Conservation (phyloP, 1,140 invertebrate species). For the Hylaeus anthracinus region DNA sequence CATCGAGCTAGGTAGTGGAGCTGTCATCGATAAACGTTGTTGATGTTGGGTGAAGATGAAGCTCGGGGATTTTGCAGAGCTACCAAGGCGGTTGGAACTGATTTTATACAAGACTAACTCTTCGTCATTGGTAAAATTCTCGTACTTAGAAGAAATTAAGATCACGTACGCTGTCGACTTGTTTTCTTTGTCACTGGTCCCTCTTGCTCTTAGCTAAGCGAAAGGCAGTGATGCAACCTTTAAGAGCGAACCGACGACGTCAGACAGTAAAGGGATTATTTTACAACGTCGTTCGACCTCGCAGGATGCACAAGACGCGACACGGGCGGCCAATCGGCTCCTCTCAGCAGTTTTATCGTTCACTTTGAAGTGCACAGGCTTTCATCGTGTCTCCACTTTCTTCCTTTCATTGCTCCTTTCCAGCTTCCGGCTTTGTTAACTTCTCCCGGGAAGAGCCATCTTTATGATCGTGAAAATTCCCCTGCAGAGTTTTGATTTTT, state of each 20-base stretch:
- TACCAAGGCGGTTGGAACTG: no score
- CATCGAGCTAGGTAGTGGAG: no score
- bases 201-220: background rate
- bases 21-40: no score
- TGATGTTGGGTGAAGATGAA: no score
- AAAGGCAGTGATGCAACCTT: conserved; percentile 13
- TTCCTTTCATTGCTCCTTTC: conserved; percentile 12
- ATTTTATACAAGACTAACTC: no score
- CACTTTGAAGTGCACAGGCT: conserved; percentile 25
- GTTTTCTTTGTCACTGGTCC: background rate
- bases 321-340: conserved; percentile 33
- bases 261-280: conserved; percentile 46
- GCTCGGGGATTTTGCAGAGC: no score
- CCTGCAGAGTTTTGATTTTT: background rate
- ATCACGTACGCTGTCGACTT: background rate
- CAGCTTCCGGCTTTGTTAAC: conserved; percentile 14
- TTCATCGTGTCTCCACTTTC: conserved; percentile 21
- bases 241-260: conserved; percentile 36
- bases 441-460: background rate
- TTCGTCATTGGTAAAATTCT: no score
- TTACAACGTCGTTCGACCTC: conserved; percentile 43
- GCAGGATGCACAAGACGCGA: conserved; percentile 26
- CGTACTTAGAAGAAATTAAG: background rate
- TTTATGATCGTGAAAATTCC: background rate
- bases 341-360: conserved; percentile 39